Conservation (phyloP, 2,888 invertebrate genomes). For the Neocrepidodera transversa region DNA sequence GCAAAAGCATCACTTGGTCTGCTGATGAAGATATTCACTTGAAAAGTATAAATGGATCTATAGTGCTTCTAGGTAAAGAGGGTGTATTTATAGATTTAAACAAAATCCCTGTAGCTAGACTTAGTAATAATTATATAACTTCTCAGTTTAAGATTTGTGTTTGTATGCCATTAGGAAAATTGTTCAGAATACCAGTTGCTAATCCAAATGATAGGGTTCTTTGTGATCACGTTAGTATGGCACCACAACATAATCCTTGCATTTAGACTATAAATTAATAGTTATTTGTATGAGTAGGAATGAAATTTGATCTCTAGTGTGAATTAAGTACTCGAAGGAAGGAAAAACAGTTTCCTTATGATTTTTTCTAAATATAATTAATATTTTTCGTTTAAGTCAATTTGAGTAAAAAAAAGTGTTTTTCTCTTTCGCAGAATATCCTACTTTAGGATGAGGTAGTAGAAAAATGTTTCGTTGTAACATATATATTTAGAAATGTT, state of each 20-base stretch:
- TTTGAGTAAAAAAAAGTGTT: no score
- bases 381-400: no score
- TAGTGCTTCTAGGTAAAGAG: slow-evolving; percentile 72
- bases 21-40: slow-evolving; percentile 82
- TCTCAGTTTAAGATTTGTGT: slow-evolving; percentile 87
- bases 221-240: slow-evolving; percentile 68
- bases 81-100: slow-evolving; percentile 77
- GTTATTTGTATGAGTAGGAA: no score
- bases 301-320: no score
- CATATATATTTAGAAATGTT: no score
- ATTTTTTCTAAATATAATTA: no score
- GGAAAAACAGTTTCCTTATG: no score
- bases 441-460: no score
- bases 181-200: slow-evolving; percentile 79
- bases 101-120: slow-evolving; percentile 72
- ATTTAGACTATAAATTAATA: slow-evolving; percentile 54
- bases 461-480: no score
- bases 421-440: no score
- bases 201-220: slow-evolving; percentile 64
- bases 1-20: slow-evolving; percentile 74
- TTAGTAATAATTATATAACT: slow-evolving; percentile 54
- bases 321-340: no score
- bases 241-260: slow-evolving; percentile 71
- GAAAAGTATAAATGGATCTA: slow-evolving; percentile 77
- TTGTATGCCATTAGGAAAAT: slow-evolving; percentile 87